Conservation (phyloP, 2,888 invertebrate species). For the Pseudococcus longispinus region DNA sequence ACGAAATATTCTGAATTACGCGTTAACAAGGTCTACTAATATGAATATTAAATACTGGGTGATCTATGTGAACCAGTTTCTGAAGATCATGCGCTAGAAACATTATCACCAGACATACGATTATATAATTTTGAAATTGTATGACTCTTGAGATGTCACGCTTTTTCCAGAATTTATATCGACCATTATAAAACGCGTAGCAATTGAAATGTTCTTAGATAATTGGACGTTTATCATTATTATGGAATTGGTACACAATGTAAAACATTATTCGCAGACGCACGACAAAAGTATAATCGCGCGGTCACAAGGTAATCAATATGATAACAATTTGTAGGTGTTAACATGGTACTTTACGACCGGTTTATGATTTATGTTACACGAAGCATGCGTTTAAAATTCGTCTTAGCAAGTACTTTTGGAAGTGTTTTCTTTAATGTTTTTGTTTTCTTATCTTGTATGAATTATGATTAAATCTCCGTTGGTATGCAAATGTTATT, state of each 20-base stretch:
- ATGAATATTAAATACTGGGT: conserved; percentile 19
- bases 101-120: conserved; percentile 14
- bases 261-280: conserved; percentile 7
- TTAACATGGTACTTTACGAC: conserved; percentile 26
- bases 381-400: not conserved
- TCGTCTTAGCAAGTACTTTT: not conserved
- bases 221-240: conserved; percentile 35
- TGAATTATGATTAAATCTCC: not conserved
- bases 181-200: conserved; percentile 16
- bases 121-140: conserved; percentile 25
- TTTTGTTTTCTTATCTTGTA: not conserved
- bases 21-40: not conserved
- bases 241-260: conserved; percentile 4
- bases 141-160: conserved; percentile 35
- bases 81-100: conserved; percentile 38
- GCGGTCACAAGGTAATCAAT: conserved; percentile 22
- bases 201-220: conserved; percentile 27
- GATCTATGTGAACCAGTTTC: conserved; percentile 29
- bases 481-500: not conserved
- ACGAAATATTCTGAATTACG: not conserved
- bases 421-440: not conserved
- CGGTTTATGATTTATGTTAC: conserved; percentile 15
- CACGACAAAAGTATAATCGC: conserved; percentile 18
- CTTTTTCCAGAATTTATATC: conserved; percentile 38
- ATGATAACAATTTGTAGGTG: conserved; percentile 14